Base-by-base conservation (phyloP, 2,888 invertebrate species). In the Nomada ferruginata region DNA sequence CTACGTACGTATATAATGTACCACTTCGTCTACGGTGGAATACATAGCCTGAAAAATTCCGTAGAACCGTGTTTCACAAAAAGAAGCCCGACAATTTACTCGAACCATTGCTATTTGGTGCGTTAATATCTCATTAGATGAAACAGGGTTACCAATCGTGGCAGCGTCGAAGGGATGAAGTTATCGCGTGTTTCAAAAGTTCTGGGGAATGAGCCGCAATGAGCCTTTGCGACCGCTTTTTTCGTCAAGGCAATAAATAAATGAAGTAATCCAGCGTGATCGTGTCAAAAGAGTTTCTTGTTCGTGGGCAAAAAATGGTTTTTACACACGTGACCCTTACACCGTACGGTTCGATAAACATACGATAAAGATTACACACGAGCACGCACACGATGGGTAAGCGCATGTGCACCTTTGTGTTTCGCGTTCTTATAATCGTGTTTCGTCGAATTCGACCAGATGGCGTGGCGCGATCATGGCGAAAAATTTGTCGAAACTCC, bases 311-410 rank as follows among this genome's bases (percentile, higher is more conserved):
- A 74, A 78, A n/a, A 57, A 57, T 69, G 79, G 76, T 87, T 85
- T 77, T 83, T 83, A 85, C 85, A 80, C 80, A 77, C 81, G 78
- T 73, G 74, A 83, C 71, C 68, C 81, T 53, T 36, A 15, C n/a
- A 52, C 29, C 66, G 18, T 73, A 57, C 57, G 53, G 57, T 70
- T 68, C 69, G 70, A 79, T 85, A 70, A 72, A 76, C 69, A 36
- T 36, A 5, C 29, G 20, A 20, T 57, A 44, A 52, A 57, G 59
- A 47, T 42, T 53, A 53, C 26, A 64, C 64, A 72, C 63, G 44
- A 55, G 63, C 44, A 64, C 64, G 64, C 53, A 64, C 64, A 72
- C 23, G 72, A 63, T 42, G 42, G 64, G n/a, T 36, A 20, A 11
- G 61, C 61, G 63, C 61, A 72, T 42, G 63, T 69, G 50, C 71